Evolutionary conservation across 2,113 vertebrate species (phyloP).

Genomic region (Hyperoodon ampullatus): DNA sequence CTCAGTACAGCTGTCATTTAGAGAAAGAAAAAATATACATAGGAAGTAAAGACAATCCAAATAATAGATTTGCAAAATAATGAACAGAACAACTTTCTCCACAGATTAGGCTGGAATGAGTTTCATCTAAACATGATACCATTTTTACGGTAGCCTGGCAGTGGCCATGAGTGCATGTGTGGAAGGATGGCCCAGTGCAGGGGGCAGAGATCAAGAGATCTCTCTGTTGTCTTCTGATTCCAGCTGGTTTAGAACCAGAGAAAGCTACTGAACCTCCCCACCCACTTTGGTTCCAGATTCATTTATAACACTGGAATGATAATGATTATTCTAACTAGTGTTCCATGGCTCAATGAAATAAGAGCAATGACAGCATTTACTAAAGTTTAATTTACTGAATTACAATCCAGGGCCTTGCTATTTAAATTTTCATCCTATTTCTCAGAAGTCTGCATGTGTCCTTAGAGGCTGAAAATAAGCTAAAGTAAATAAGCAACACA

Average conservation of each 20-base stretch:
- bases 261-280: background rate
- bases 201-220: background rate
- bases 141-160: background rate
- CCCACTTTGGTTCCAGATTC: background rate
- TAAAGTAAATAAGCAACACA: background rate
- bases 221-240: background rate
- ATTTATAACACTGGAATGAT: background rate
- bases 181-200: background rate
- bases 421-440: background rate
- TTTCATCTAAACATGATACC: background rate
- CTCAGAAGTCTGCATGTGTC: background rate
- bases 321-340: background rate
- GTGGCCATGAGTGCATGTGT: rapidly evolving
- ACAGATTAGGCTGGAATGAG: background rate
- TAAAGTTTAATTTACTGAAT: conserved; percentile 33
- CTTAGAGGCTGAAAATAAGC: background rate
- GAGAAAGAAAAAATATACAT: background rate
- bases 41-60: background rate
- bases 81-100: background rate
- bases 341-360: background rate
- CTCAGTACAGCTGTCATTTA: background rate
- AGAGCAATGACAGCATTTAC: background rate
- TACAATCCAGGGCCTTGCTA: background rate
- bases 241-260: background rate
- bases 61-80: background rate